These are phyloP conservation scores for Oryctes rhinoceros DNA, from an alignment of 1,140 invertebrate genomes.

Conservation along the genomic window DNA sequence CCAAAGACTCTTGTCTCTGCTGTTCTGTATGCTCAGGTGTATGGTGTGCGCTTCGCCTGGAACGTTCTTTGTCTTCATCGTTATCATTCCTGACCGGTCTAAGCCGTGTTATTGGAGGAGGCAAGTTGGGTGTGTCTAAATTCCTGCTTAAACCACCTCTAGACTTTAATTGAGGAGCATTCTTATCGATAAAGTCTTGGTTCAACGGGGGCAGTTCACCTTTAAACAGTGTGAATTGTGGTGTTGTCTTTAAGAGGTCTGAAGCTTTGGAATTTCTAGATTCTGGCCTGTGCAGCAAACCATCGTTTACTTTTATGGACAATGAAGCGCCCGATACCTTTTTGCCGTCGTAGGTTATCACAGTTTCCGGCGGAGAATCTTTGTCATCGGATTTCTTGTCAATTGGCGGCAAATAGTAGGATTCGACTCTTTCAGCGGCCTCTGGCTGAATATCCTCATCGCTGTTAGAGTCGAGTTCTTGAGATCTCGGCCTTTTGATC, in stretches of 20 bases:
- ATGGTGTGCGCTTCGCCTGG: constrained; percentile 43
- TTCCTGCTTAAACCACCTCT: constrained; percentile 52
- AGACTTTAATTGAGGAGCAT: constrained; percentile 54
- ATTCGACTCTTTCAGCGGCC: constrained; percentile 74
- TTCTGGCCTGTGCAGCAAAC: constrained; percentile 58
- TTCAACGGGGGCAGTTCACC: constrained; percentile 73
- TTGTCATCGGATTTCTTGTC: constrained; percentile 59
- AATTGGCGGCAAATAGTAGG: constrained; percentile 73
- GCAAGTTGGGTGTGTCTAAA: constrained; percentile 52
- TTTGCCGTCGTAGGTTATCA: constrained; percentile 78
- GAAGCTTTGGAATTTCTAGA: constrained; percentile 62
- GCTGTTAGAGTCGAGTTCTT: constrained; percentile 40
- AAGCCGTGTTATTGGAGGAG: constrained; percentile 50
- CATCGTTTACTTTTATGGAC: constrained; percentile 66
- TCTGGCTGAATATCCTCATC: constrained; percentile 64
- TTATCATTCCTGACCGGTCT: constrained; percentile 44
- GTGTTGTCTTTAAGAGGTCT: constrained; percentile 68
- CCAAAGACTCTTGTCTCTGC: not conserved
- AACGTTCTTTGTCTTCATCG: not conserved
- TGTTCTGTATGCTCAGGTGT: constrained; percentile 48
- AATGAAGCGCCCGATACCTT: constrained; percentile 71
- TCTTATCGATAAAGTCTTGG: constrained; percentile 55
- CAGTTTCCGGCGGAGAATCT: constrained; percentile 63
- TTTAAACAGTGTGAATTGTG: constrained; percentile 75
- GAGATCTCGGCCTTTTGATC: constrained; percentile 46